phyloP scores from a whole-genome alignment of 2,113 vertebrate genomes.

The Amphiprion percula region DNA sequence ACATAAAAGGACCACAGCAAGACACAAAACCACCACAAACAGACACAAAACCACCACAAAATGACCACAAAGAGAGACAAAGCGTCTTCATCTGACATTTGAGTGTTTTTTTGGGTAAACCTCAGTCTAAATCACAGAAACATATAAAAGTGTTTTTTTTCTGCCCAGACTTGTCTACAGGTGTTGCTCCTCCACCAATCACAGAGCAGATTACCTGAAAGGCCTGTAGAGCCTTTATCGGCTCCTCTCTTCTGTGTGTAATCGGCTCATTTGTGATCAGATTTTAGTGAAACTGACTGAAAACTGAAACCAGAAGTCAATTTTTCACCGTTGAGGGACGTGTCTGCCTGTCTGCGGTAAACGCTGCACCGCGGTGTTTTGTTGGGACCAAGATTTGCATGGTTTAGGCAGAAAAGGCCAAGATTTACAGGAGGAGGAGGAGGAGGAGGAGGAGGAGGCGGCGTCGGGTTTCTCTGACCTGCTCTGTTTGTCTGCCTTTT shows the following conservation, averaged over 20 bases:
- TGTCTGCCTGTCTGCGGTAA: neutral
- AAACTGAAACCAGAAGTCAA: neutral
- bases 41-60: too few species aligned
- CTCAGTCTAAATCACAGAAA: too few species aligned
- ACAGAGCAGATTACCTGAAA: neutral
- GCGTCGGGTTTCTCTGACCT: conserved; percentile 22
- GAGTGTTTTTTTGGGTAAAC: too few species aligned
- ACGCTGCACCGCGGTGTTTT: neutral
- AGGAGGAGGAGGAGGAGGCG: neutral
- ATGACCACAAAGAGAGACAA: too few species aligned
- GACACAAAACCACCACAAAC: too few species aligned
- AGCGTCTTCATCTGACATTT: too few species aligned
- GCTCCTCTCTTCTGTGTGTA: neutral
- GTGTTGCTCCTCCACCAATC: neutral
- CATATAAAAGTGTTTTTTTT: too few species aligned
- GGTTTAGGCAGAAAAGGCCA: conserved; percentile 4
- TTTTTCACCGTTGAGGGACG: neutral
- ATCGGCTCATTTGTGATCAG: too few species aligned
- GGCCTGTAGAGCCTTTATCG: neutral
- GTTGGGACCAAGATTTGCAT: neutral
- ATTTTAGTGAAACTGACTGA: neutral
- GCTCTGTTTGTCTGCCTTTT: conserved; percentile 8
- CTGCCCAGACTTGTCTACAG: too few species aligned
- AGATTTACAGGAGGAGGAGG: conserved; percentile 9
- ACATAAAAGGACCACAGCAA: too few species aligned